Percentiles rank a stretch among this genome's conserved stretches.
phyloP scores from a whole-genome alignment of 2,797 vertebrate species.

The Bovichtus diacanthus region DNA sequence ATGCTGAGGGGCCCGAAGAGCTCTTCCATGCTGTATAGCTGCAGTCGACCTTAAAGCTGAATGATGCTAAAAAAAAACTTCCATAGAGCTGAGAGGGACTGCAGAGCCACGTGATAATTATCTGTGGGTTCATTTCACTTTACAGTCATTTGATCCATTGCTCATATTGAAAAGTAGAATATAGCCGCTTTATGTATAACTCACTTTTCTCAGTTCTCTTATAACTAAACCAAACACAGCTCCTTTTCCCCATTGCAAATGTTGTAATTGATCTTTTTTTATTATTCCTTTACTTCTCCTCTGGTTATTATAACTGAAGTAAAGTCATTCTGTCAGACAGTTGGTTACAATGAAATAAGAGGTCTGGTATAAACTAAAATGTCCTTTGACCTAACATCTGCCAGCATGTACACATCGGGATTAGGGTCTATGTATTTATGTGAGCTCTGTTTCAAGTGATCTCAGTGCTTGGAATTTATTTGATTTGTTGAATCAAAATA shows the following conservation, averaged over 20 bases:
- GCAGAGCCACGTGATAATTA: no score
- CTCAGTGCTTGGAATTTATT: slow-evolving; percentile 74
- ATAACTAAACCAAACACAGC: neutral
- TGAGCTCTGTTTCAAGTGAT: slow-evolving; percentile 73
- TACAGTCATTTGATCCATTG: neutral
- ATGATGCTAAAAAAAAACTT: no score
- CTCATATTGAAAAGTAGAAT: neutral
- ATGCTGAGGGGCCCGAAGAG: neutral
- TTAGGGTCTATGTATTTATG: slow-evolving; percentile 59
- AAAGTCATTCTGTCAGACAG: slow-evolving; percentile 35
- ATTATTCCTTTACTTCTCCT: slow-evolving; percentile 22
- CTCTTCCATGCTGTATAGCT: neutral
- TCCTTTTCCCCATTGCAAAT: neutral
- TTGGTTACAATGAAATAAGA: slow-evolving; percentile 33
- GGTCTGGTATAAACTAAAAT: slow-evolving; percentile 43
- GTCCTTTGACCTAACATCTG: slow-evolving; percentile 59
- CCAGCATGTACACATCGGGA: slow-evolving; percentile 56
- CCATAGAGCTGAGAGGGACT: no score
- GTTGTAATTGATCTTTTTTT: neutral
- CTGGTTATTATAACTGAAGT: slow-evolving; percentile 22
- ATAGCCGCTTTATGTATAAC: no score
- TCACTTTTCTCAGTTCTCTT: neutral
- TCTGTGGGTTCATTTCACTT: neutral
- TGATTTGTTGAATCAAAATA: slow-evolving; percentile 78
- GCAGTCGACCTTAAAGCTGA: neutral